Conservation (phyloP, 2,797 vertebrate genomes). For the Scolopax rusticola region DNA sequence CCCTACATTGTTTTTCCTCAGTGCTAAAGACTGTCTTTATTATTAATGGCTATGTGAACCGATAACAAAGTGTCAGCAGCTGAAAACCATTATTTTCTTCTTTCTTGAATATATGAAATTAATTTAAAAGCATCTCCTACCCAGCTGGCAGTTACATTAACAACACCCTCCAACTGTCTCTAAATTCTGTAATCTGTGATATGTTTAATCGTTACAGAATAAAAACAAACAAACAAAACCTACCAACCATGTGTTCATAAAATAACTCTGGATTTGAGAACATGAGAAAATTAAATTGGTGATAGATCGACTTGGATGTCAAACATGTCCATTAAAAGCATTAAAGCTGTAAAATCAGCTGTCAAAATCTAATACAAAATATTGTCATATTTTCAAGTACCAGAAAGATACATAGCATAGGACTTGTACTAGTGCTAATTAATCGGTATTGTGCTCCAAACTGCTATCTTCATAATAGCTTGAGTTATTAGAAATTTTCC, state of each 20-base stretch:
- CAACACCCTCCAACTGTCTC: background rate
- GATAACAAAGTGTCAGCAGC: background rate
- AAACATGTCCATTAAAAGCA: background rate
- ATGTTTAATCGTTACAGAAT: background rate
- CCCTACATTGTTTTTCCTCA: background rate
- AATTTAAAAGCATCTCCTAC: background rate
- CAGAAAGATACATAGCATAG: background rate
- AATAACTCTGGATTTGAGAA: background rate
- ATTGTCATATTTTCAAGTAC: background rate
- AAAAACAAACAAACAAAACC: background rate
- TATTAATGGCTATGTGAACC: background rate
- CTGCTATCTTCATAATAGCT: background rate
- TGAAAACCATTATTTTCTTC: background rate
- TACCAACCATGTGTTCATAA: background rate
- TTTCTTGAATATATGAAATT: background rate
- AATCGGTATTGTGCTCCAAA: background rate
- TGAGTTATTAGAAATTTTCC: background rate
- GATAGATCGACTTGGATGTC: background rate
- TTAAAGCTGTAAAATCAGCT: background rate
- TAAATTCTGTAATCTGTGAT: background rate
- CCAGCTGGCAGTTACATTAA: background rate
- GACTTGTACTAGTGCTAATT: background rate
- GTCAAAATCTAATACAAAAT: constrained; percentile 8
- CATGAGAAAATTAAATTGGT: background rate
- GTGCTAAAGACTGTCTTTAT: background rate